Percentiles rank a stretch among this genome's conserved stretches.
Evolutionary conservation across 2,888 invertebrate species (phyloP).

Genomic region (Deilephila porcellus): DNA sequence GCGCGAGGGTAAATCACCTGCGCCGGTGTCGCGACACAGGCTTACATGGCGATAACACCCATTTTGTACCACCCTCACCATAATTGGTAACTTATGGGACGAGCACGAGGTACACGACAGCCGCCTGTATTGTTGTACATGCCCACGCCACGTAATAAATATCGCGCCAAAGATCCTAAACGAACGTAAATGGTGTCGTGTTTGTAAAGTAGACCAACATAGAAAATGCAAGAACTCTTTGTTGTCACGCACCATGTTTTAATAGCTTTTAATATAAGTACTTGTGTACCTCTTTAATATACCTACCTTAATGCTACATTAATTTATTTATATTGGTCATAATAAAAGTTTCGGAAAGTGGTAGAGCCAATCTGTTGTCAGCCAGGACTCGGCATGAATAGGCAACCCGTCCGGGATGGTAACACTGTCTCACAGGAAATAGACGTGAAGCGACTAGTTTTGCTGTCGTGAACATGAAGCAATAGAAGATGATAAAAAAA

Average conservation of each 20-base stretch:
- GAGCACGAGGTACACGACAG: constrained; percentile 25
- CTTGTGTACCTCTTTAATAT: too few relatives aligned
- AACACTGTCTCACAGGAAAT: too few relatives aligned
- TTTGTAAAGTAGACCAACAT: constrained; percentile 39
- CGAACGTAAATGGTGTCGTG: constrained; percentile 32
- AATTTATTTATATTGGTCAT: too few relatives aligned
- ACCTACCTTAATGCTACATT: too few relatives aligned
- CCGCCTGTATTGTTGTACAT: constrained; percentile 27
- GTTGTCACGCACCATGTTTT: neutral
- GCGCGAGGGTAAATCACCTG: constrained; percentile 40
- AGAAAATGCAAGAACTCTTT: neutral
- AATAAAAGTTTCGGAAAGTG: too few relatives aligned
- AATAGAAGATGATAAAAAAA: too few relatives aligned
- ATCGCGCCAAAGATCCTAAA: constrained; percentile 28
- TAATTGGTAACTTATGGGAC: constrained; percentile 29
- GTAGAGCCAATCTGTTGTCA: too few relatives aligned
- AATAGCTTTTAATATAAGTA: too few relatives aligned
- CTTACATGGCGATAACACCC: constrained; percentile 35
- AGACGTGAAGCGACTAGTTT: too few relatives aligned
- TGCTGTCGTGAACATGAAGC: too few relatives aligned
- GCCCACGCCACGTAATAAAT: constrained; percentile 16
- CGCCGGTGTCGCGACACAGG: constrained; percentile 27
- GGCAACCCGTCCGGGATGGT: too few relatives aligned
- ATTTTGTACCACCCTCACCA: constrained; percentile 28
- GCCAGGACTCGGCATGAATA: too few relatives aligned